A percentile compares a stretch with the other conserved stretches of the same genome.
phyloP scores from a whole-genome alignment of 2,888 invertebrate genomes.

The Gryllus longicercus region DNA sequence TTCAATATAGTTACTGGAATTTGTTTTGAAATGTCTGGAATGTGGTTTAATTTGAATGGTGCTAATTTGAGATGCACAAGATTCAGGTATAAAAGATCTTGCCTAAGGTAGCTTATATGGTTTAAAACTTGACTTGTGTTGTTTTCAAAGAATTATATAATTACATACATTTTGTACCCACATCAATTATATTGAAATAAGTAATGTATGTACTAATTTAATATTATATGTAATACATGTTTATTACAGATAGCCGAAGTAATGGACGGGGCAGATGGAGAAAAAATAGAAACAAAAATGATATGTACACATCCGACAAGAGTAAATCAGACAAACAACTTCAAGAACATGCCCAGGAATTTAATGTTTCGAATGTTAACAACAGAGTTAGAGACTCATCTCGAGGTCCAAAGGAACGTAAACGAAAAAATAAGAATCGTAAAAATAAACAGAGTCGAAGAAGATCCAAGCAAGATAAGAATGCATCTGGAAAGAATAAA shows the following conservation, averaged over 20 bases:
- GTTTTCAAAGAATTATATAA: no score
- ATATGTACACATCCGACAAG: neutral
- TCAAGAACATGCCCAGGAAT: neutral
- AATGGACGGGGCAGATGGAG: neutral
- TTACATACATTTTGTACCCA: no score
- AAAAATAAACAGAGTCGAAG: neutral
- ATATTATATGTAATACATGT: neutral
- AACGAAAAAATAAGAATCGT: neutral
- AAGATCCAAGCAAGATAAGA: neutral
- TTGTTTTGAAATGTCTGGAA: no score
- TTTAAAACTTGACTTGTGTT: no score
- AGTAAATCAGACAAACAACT: neutral
- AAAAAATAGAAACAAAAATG: neutral
- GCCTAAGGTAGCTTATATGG: no score
- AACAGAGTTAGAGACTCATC: neutral
- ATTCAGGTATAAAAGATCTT: no score
- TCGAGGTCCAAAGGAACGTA: neutral
- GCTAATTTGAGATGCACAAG: no score
- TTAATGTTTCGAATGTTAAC: neutral
- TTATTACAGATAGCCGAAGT: neutral
- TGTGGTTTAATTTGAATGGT: no score
- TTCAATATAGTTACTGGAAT: no score
- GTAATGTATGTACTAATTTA: no score
- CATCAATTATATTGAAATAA: no score
- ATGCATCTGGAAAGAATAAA: neutral